Percentiles rank a stretch among this genome's conserved stretches.
Evolutionary conservation across 2,113 vertebrate genomes (phyloP).

Genomic region (Phoenicopterus ruber): DNA sequence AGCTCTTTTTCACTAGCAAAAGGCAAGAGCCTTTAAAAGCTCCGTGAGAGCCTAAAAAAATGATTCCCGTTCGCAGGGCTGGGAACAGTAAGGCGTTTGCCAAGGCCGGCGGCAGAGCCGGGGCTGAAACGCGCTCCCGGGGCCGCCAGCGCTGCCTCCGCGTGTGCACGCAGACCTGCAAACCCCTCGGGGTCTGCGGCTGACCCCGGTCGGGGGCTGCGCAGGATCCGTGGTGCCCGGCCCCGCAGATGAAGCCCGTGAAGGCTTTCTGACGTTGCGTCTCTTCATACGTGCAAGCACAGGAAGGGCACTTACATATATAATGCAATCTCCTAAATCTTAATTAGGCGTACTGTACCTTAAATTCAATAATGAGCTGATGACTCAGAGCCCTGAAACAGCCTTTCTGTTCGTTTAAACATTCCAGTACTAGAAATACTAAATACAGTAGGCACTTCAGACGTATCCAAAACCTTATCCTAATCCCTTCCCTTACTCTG

Average conservation of each 20-base stretch:
- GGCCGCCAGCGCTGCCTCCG: neutral
- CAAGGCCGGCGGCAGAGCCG: neutral
- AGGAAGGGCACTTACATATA: neutral
- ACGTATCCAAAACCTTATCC: neutral
- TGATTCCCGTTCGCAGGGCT: neutral
- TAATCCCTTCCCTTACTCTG: neutral
- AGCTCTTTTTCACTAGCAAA: neutral
- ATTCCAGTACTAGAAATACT: neutral
- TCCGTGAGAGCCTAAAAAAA: neutral
- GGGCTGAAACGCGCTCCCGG: fast-evolving
- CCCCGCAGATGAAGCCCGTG: neutral
- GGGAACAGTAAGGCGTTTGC: neutral
- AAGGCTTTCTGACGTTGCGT: neutral
- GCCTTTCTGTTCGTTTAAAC: neutral
- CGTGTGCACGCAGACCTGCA: fast-evolving
- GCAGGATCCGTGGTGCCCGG: fast-evolving
- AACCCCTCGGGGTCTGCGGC: fast-evolving
- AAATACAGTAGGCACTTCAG: neutral
- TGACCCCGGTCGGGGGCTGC: fast-evolving
- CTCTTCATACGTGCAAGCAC: fast-evolving
- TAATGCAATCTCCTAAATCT: neutral
- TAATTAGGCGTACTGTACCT: neutral
- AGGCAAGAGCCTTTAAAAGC: neutral
- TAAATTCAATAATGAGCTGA: neutral
- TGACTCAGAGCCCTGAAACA: neutral